These are phyloP conservation scores for Chamaedrilus cognettii DNA, from an alignment of 2,888 invertebrate species.

Conservation along the genomic window DNA sequence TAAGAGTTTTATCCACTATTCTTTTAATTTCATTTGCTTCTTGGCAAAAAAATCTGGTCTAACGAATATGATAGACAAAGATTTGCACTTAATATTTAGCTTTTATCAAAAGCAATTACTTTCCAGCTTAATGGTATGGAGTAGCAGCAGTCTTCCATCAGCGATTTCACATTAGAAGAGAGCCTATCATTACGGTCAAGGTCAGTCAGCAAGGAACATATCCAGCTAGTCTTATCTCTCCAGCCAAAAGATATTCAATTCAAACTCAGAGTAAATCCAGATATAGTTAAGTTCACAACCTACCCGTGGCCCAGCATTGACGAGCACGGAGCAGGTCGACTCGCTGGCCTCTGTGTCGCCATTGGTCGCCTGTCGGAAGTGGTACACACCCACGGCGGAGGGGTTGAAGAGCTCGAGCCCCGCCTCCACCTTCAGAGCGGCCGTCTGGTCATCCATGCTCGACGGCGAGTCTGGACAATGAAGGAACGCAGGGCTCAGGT, in stretches of 20 bases:
- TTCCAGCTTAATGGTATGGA: no score
- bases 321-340: slow-evolving; percentile 51
- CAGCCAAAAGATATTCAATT: neutral
- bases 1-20: no score
- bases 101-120: no score
- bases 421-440: slow-evolving; percentile 44
- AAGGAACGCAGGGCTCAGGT: no score
- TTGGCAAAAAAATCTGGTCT: no score
- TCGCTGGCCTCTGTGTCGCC: slow-evolving; percentile 40
- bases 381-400: slow-evolving; percentile 54
- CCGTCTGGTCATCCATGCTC: slow-evolving; percentile 29
- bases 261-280: neutral
- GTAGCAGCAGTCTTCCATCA: no score
- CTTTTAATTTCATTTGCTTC: no score
- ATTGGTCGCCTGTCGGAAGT: slow-evolving; percentile 49
- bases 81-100: no score
- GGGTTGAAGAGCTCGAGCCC: slow-evolving; percentile 50
- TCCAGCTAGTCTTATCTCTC: neutral
- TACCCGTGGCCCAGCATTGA: slow-evolving; percentile 56
- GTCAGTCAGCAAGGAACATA: neutral
- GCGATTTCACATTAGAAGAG: no score
- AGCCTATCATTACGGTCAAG: no score
- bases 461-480: no score
- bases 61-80: no score
- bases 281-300: slow-evolving; percentile 7